A percentile compares a stretch with the other conserved stretches of the same genome.
Conservation (phyloP, 1,140 invertebrate species). For the fruit fly (Drosophila melanogaster) region DNA sequence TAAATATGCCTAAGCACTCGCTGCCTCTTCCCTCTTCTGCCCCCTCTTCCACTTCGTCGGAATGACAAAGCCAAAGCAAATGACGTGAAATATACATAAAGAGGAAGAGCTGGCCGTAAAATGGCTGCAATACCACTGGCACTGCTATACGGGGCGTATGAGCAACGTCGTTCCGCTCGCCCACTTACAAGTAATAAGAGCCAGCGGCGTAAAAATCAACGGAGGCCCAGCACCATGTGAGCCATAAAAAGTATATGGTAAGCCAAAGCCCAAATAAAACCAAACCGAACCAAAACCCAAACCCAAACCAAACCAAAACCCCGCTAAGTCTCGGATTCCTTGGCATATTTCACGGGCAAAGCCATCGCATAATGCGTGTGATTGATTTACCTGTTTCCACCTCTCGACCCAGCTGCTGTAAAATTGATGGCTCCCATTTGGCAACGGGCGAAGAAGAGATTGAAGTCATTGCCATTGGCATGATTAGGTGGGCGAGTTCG, state of each 20-base stretch:
- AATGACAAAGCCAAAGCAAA: conserved; percentile 75
- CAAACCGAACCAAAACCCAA: conserved; percentile 1
- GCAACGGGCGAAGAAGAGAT: conserved; percentile 47
- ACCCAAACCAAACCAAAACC: not conserved
- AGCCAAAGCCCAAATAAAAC: conserved; percentile 44
- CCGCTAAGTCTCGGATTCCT: conserved; percentile 21
- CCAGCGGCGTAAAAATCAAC: conserved; percentile 69
- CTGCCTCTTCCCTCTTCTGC: not conserved
- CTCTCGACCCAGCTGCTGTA: conserved; percentile 40
- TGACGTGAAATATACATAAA: conserved; percentile 68
- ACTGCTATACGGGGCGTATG: conserved; percentile 53
- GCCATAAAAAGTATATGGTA: conserved; percentile 74
- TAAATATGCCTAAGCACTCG: conserved; percentile 54
- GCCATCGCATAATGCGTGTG: conserved; percentile 69
- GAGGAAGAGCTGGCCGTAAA: conserved; percentile 58
- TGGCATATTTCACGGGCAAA: conserved; percentile 58
- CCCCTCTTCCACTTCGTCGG: conserved; percentile 12
- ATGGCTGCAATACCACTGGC: conserved; percentile 42
- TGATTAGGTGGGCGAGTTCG: conserved; percentile 37
- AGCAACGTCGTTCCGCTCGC: conserved; percentile 49
- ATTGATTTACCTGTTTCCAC: conserved; percentile 77
- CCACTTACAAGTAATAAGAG: conserved; percentile 77
- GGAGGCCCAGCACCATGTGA: conserved; percentile 51
- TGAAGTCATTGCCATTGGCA: conserved; percentile 35
- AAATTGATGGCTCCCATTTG: conserved; percentile 75